Percentiles rank a stretch among this genome's conserved stretches.
phyloP scores from a whole-genome alignment of 2,797 vertebrate species.

The Chloroceryle inda region DNA sequence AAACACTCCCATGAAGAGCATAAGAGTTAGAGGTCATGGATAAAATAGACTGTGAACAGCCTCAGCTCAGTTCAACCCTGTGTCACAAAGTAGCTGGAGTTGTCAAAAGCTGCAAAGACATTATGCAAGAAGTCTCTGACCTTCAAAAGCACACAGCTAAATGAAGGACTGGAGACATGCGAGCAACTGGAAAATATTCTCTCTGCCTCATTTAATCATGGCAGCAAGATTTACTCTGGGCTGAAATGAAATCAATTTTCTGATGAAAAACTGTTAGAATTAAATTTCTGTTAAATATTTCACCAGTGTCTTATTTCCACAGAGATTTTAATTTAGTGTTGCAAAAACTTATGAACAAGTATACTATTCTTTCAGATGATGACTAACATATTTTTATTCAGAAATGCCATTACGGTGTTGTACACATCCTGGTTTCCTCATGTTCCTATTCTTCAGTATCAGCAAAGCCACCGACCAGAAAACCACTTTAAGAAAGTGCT shows the following conservation, averaged over 20 bases:
- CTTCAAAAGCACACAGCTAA: neutral
- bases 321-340: neutral
- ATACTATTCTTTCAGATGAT: neutral
- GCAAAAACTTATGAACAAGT: neutral
- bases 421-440: neutral
- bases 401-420: neutral
- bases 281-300: conserved; percentile 40
- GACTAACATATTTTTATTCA: neutral
- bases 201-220: conserved; percentile 18
- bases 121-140: neutral
- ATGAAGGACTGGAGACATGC: neutral
- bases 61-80: neutral
- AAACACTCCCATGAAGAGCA: neutral
- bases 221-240: neutral
- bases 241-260: conserved; percentile 53
- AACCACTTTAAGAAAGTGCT: neutral
- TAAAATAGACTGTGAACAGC: neutral
- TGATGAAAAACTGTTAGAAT: neutral
- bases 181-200: neutral
- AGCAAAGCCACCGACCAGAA: neutral
- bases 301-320: conserved; percentile 1
- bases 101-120: neutral
- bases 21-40: neutral
- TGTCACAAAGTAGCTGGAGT: neutral
- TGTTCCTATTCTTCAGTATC: neutral